Evolutionary conservation across 2,113 vertebrate genomes (phyloP).

Genomic region (Electrona antarctica): DNA sequence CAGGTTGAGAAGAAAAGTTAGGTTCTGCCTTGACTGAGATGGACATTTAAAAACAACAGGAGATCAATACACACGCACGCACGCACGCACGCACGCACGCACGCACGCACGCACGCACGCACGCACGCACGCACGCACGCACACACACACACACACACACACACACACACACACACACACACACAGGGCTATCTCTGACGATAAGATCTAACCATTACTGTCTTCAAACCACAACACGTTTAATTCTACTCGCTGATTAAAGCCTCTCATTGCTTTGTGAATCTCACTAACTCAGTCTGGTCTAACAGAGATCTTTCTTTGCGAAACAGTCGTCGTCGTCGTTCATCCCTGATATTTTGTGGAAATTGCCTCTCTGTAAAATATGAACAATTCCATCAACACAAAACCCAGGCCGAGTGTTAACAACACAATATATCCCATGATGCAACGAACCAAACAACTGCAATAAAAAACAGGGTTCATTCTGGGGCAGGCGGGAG

Average conservation of each 20-base stretch:
- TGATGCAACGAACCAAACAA: conserved; percentile 1
- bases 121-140: no score
- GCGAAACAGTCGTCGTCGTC: conserved; percentile 10
- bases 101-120: no score
- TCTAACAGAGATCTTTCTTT: neutral
- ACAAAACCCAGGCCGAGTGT: conserved; percentile 17
- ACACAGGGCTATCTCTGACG: conserved; percentile 57
- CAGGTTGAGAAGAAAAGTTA: conserved; percentile 70
- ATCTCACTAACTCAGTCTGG: conserved; percentile 29
- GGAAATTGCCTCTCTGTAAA: conserved; percentile 8
- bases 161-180: no score
- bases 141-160: no score
- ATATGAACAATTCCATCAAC: conserved; percentile 19
- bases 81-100: no score
- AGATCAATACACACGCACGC: conserved; percentile 75
- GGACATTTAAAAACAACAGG: conserved; percentile 71
- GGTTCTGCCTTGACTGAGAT: conserved; percentile 61
- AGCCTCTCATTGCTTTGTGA: conserved; percentile 33
- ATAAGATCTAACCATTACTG: conserved; percentile 74
- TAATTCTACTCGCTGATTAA: conserved; percentile 62
- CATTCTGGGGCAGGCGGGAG: conserved; percentile 24
- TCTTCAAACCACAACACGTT: conserved; percentile 59
- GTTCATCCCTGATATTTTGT: conserved; percentile 8
- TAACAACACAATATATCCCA: conserved; percentile 7
- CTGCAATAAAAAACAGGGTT: conserved; percentile 35